Base-by-base conservation (phyloP, 2,888 invertebrate genomes). In the Augiades crinisus region DNA sequence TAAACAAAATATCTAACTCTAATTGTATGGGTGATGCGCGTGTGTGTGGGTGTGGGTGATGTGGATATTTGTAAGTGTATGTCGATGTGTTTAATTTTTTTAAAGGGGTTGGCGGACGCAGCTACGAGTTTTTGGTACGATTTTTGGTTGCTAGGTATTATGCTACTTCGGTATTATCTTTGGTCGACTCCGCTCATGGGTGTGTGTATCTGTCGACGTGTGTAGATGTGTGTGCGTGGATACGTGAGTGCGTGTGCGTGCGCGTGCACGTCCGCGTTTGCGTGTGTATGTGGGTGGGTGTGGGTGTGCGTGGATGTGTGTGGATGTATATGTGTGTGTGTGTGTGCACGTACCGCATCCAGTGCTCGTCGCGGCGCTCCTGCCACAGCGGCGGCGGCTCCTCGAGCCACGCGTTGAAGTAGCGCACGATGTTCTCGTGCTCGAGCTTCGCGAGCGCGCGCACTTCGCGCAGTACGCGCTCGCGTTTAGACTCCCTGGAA, bases 331-430 rank as follows among this genome's bases (percentile, higher is more conserved):
- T 13, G 21, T 21, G 37, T 10, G 6, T 37, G 12, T 37, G 17
- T n/a, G n/a, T 10, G 10, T 10, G 19, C 38, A 56, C 58, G 60
- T 60, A 90, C 90, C 81, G 78, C 63, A 91, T 81, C 91, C 92
- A 92, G 3, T 91, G 75, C 16, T 91, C 90, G 80, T 98, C 98
- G 37, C 94, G 92, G 19, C 92, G 90, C 66, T 96, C 94, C 77
- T 97, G 95, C 97, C 98, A 98, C 5, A 93, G 94, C 5, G 92
- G 87, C 2, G 99, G 98, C 5, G 99, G 98, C 53, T 93, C 92
- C 81, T 99, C 99, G 0, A 97, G 91, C 99, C 99, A 99, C 0
- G 98, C 95, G 89, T 98, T 95, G 81, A 95, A 97, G 82, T 98
- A 99, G 1, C 99, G 92, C 45, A 99, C 99, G 63, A 99, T 99